Conservation (phyloP, 2,888 invertebrate species). For the Anarsia innoxiella region DNA sequence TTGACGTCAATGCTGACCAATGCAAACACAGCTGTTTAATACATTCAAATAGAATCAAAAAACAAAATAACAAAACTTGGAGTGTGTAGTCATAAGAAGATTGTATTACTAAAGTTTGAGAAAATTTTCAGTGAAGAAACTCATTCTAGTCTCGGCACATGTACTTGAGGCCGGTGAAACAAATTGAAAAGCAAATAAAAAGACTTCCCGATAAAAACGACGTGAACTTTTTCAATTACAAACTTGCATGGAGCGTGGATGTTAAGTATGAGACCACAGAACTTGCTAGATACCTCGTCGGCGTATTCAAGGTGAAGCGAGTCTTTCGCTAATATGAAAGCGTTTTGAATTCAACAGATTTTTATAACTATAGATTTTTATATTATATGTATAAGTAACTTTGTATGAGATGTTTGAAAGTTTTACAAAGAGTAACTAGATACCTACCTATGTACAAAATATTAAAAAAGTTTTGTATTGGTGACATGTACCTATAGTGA, state of each 20-base stretch:
- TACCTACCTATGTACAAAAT: too few relatives aligned
- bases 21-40: constrained; percentile 1
- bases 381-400: too few relatives aligned
- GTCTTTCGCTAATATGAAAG: neutral
- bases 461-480: too few relatives aligned
- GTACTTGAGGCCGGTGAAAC: constrained; percentile 36
- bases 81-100: constrained; percentile 5
- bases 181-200: constrained; percentile 49
- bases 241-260: constrained; percentile 60
- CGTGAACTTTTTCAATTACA: constrained; percentile 71
- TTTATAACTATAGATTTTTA: too few relatives aligned
- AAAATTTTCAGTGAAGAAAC: constrained; percentile 30
- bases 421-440: too few relatives aligned
- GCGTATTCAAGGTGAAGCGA: neutral
- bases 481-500: too few relatives aligned
- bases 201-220: constrained; percentile 45
- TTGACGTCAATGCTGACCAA: constrained; percentile 11
- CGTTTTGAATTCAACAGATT: too few relatives aligned
- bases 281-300: constrained; percentile 14
- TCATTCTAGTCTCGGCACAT: constrained; percentile 29
- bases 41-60: neutral
- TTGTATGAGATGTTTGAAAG: too few relatives aligned
- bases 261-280: constrained; percentile 36
- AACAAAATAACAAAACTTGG: neutral
- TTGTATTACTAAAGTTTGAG: constrained; percentile 9